These are phyloP conservation scores for Ophiodon elongatus DNA, from an alignment of 2,113 vertebrate genomes.

Conservation along the genomic window DNA sequence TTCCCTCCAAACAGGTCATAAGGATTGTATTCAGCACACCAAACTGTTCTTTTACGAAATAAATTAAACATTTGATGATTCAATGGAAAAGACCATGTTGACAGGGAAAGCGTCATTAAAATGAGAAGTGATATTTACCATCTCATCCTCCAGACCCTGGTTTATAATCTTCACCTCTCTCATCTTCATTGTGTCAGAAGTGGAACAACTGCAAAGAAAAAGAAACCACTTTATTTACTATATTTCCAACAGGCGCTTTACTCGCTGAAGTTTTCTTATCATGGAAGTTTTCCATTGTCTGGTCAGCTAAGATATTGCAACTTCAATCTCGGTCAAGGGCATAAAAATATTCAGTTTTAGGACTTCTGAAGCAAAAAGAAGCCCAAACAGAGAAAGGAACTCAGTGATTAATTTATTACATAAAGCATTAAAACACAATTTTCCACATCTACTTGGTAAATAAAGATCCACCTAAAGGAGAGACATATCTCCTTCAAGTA, in stretches of 20 bases:
- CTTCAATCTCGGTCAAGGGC: not conserved
- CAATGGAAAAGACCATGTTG: not conserved
- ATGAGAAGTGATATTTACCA: slow-evolving; percentile 83
- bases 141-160: slow-evolving; percentile 91
- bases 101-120: not conserved
- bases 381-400: not conserved
- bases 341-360: not conserved
- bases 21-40: not conserved
- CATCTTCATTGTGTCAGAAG: slow-evolving; percentile 86
- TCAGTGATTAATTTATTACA: not conserved
- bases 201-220: slow-evolving; percentile 34
- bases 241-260: not conserved
- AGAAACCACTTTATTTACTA: not conserved
- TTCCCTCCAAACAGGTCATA: not conserved
- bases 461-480: not conserved
- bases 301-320: not conserved
- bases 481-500: not conserved
- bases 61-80: not conserved
- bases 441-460: not conserved
- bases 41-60: not conserved
- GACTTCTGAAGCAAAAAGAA: not conserved
- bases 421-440: not conserved
- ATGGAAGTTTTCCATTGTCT: not conserved
- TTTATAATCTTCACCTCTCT: slow-evolving; percentile 89
- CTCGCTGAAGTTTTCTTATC: not conserved